Evolutionary conservation across 1,140 invertebrate genomes (phyloP), one percentile per base, ranked within the genome.

Genomic region (Drosophila navojoa): DNA sequence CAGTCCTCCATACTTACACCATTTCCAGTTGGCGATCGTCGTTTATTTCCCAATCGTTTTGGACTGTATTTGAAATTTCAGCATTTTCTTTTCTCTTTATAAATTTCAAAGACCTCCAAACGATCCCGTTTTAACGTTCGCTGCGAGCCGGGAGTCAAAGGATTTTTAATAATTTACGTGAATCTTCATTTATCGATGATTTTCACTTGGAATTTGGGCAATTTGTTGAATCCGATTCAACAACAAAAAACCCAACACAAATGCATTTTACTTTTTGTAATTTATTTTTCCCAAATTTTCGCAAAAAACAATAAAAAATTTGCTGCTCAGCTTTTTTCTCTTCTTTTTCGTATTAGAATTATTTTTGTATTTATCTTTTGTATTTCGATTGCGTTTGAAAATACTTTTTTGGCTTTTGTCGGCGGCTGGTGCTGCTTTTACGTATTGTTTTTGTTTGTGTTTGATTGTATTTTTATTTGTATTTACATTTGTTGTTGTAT

Each of bases 231-330:
- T 85, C 86, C 57, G n/a, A 79, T 76, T 86, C 76, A 69, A 35
- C 63, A 66, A 70, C 54, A 75, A 81, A 76, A 78, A 71, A 64
- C 61, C 63, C 73, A 87, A 76, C 79, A 87, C 84, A 79, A 81
- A 77, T 73, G 15, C 73, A 73, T 72, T 40, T 53, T 35, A 32
- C n/a, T 29, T 40, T 55, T 55, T 29, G 32, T 35, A 35, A 9
- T 35, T 59, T 13, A 4, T 58, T 59, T 44, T 55, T 52, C 57
- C 7, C 44, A 72, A 68, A 60, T 72, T 60, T 54, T 25, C 49
- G 71, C 53, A 71, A 67, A 61, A 79, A 87, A 86, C 79, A 87
- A 87, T 71, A 87, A 87, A 87, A 87, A 87, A 87, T 49, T 71
- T 71, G 40, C 49, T 62, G 35, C 9, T 71, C 44, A 74, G 57